Evolutionary conservation across 2,888 invertebrate genomes (phyloP).

Genomic region (Eupithecia subfuscata): DNA sequence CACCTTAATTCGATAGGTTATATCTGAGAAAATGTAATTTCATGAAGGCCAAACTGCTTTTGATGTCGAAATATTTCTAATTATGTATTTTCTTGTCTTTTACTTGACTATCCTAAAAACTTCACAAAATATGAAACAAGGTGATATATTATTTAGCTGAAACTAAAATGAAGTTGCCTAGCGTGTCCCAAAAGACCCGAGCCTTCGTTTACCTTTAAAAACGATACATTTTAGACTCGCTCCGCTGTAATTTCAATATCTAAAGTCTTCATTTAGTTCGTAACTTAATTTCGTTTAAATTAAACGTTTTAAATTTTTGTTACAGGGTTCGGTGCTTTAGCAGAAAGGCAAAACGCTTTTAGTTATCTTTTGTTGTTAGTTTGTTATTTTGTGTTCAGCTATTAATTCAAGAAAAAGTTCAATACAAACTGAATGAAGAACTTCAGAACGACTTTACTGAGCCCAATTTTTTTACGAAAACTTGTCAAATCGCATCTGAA

Average conservation of each 20-base stretch:
- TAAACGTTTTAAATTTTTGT: neutral
- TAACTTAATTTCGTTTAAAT: conserved; percentile 55
- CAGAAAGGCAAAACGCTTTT: neutral
- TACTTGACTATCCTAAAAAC: neutral
- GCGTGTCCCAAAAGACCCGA: conserved; percentile 51
- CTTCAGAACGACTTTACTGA: too few species aligned
- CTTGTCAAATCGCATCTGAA: too few species aligned
- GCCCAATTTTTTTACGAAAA: too few species aligned
- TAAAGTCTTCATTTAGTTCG: conserved; percentile 57
- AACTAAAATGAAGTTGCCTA: conserved; percentile 36
- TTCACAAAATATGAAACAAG: neutral
- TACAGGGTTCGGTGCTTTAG: neutral
- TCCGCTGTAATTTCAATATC: conserved; percentile 53
- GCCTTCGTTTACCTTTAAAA: conserved; percentile 56
- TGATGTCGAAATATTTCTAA: neutral
- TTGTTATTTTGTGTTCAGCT: neutral
- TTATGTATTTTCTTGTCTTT: neutral
- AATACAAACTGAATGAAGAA: too few species aligned
- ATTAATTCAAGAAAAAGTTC: too few species aligned
- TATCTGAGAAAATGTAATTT: too few species aligned
- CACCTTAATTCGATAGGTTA: too few species aligned
- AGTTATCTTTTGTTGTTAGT: neutral
- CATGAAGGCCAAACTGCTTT: too few species aligned
- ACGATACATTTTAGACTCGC: conserved; percentile 57
- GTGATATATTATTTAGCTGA: neutral